Evolutionary conservation across 2,113 vertebrate species (phyloP).

Genomic region (Anas platyrhynchos): DNA sequence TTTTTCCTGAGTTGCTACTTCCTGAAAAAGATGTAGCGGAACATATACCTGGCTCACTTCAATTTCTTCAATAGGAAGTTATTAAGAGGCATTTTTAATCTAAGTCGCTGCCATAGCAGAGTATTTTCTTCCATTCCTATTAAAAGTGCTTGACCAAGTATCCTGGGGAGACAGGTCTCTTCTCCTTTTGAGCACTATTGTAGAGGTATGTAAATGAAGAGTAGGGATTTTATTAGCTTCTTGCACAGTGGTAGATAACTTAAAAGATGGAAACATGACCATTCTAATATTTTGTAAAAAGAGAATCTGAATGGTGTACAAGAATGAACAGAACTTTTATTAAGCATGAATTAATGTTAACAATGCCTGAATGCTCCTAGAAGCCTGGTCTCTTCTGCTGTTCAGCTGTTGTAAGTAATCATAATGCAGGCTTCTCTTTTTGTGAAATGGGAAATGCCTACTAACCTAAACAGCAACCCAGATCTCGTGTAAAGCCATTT

Average conservation of each 20-base stretch:
- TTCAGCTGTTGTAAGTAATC: neutral
- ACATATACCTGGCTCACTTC: neutral
- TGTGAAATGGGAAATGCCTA: neutral
- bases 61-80: neutral
- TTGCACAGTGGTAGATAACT: neutral
- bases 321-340: neutral
- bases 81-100: neutral
- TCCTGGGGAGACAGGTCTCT: neutral
- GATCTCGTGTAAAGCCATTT: neutral
- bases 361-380: neutral
- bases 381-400: neutral
- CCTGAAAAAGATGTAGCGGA: neutral
- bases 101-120: neutral
- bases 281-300: neutral
- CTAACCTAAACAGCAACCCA: neutral
- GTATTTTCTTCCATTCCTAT: neutral
- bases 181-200: neutral
- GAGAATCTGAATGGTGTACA: neutral
- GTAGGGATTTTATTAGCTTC: neutral
- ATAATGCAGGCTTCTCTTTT: neutral
- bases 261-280: neutral
- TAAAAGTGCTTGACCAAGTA: neutral
- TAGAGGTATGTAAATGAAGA: neutral
- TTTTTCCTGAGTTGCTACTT: neutral
- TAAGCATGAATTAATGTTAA: neutral